Conservation (phyloP, 2,797 vertebrate species). For the Mormyrus proboscirostris region DNA sequence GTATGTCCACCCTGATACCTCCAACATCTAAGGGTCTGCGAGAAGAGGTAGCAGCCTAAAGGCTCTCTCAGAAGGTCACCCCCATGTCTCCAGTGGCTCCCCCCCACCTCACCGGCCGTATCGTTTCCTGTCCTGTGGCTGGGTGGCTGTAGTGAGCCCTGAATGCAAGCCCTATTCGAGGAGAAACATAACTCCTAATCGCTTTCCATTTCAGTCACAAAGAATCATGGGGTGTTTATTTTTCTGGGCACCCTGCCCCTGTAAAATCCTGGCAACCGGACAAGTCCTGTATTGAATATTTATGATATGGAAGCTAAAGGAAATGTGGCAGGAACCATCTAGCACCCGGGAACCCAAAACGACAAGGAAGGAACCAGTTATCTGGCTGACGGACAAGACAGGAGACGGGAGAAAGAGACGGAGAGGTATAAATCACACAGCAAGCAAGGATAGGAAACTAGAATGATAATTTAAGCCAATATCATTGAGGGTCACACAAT, state of each 20-base stretch:
- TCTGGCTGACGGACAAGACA: not conserved
- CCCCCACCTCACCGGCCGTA: not conserved
- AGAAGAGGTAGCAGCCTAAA: not conserved
- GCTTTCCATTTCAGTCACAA: slow-evolving; percentile 21
- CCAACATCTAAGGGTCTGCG: not conserved
- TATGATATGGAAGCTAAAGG: slow-evolving; percentile 16
- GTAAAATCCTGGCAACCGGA: slow-evolving; percentile 24
- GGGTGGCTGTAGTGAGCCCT: not conserved
- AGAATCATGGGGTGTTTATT: slow-evolving; percentile 37
- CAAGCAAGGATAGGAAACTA: not conserved
- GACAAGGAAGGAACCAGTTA: not conserved
- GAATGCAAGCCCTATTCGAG: slow-evolving; percentile 12
- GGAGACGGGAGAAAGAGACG: not conserved
- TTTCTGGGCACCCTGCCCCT: slow-evolving; percentile 31
- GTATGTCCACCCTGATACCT: not conserved
- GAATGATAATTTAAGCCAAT: not conserved
- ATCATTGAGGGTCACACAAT: not conserved
- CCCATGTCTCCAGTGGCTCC: not conserved
- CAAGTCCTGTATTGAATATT: slow-evolving; percentile 25
- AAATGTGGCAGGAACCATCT: slow-evolving; percentile 16
- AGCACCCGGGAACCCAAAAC: slow-evolving; percentile 10
- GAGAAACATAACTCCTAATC: slow-evolving; percentile 19
- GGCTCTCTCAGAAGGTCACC: not conserved
- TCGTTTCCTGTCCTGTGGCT: not conserved
- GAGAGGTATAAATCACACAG: not conserved